These are phyloP conservation scores for Yoshiicerus persimilis DNA, from an alignment of 1,140 invertebrate species.

Conservation along the genomic window DNA sequence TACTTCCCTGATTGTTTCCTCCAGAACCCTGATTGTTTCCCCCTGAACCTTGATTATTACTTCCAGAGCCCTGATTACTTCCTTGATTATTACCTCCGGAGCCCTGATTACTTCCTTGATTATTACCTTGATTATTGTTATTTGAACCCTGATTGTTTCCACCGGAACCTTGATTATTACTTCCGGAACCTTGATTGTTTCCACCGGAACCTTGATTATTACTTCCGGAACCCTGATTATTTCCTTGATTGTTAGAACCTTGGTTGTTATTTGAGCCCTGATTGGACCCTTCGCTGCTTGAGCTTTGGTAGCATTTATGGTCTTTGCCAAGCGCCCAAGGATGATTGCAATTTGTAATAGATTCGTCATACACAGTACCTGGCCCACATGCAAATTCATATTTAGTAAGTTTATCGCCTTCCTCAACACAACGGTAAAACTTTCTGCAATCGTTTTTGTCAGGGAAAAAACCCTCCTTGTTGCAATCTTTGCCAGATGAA, in stretches of 20 bases:
- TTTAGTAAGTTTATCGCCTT: constrained; percentile 42
- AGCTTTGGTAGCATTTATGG: constrained; percentile 13
- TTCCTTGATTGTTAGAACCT: neutral
- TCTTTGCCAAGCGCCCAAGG: constrained; percentile 56
- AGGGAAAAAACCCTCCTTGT: neutral
- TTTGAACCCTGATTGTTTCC: neutral
- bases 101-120: neutral
- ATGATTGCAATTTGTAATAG: constrained; percentile 66
- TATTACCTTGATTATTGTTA: neutral
- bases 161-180: neutral
- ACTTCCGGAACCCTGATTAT: neutral
- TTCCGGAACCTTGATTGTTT: neutral
- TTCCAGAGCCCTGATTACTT: neutral
- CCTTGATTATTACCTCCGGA: neutral
- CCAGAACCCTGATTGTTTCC: neutral
- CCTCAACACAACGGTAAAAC: constrained; percentile 37
- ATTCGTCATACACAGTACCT: constrained; percentile 72
- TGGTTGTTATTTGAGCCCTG: neutral
- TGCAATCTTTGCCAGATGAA: neutral
- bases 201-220: neutral
- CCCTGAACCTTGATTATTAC: neutral
- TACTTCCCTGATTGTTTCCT: neutral
- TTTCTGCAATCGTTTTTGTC: constrained; percentile 30
- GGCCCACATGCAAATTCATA: constrained; percentile 69
- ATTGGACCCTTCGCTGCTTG: neutral